Percentiles rank a stretch among this genome's conserved stretches.
Conservation (phyloP, 2,888 invertebrate genomes). For the Sesia apiformis region DNA sequence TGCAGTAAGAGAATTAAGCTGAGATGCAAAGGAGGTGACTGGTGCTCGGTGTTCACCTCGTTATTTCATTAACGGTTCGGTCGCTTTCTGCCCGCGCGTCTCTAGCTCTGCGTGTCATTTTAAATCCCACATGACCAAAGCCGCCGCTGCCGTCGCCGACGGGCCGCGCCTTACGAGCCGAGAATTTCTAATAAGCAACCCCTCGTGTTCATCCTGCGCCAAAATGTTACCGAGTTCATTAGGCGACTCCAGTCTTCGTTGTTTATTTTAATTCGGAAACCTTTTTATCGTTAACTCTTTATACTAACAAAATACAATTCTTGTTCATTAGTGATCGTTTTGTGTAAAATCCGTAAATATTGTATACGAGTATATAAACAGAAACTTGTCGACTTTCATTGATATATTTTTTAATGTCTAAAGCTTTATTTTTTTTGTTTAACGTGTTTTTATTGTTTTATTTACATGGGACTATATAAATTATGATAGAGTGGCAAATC, state of each 20-base stretch:
- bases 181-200: conserved; percentile 56
- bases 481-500: too few relatives aligned
- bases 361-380: conserved; percentile 4
- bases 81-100: conserved; percentile 6
- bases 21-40: conserved; percentile 4
- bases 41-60: conserved; percentile 6
- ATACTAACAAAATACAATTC: conserved; percentile 8
- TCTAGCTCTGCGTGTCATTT: conserved; percentile 2
- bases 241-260: conserved; percentile 48
- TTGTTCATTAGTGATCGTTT: conserved; percentile 19
- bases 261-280: conserved; percentile 48
- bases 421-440: too few relatives aligned
- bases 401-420: too few relatives aligned
- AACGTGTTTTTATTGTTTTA: too few relatives aligned
- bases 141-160: conserved; percentile 27
- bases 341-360: conserved; percentile 16
- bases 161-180: conserved; percentile 35
- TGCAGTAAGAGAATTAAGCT: conserved; percentile 12
- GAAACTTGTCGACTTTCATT: too few relatives aligned
- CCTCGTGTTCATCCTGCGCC: conserved; percentile 41
- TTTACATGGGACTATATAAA: too few relatives aligned
- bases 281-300: conserved; percentile 14
- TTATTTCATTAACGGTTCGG: conserved; percentile 16
- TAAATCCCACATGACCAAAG: conserved; percentile 7
- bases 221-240: conserved; percentile 58